These are phyloP conservation scores for Suillia variegata DNA, from an alignment of 2,888 invertebrate species.

Conservation along the genomic window DNA sequence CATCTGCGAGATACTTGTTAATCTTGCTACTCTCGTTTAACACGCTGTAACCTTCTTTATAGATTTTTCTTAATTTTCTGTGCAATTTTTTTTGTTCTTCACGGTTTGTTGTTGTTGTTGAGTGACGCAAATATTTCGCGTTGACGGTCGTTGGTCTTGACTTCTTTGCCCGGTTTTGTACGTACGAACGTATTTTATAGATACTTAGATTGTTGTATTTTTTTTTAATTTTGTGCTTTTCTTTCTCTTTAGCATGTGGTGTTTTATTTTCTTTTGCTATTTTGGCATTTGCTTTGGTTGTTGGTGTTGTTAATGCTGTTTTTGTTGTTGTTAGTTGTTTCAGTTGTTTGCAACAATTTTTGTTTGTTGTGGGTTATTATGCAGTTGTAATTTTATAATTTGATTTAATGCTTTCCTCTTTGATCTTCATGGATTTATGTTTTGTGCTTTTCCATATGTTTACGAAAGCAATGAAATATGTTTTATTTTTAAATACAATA, in stretches of 20 bases:
- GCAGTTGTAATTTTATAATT: background rate
- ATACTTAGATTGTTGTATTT: background rate
- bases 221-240: background rate
- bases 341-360: background rate
- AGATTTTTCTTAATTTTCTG: constrained; percentile 5
- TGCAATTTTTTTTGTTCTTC: background rate
- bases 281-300: constrained; percentile 8
- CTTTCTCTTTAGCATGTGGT: background rate
- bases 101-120: background rate
- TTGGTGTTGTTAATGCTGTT: constrained; percentile 11
- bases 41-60: background rate
- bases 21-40: constrained; percentile 7
- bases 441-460: too few relatives aligned
- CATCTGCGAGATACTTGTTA: constrained; percentile 7
- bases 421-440: too few relatives aligned
- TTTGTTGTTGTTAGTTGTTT: too few relatives aligned
- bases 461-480: too few relatives aligned
- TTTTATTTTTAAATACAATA: too few relatives aligned
- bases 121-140: constrained; percentile 4
- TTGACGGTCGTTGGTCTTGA: constrained; percentile 1
- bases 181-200: background rate
- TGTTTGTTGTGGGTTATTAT: background rate
- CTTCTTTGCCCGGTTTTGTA: background rate
- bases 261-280: background rate
- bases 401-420: too few relatives aligned